Conservation (phyloP, 37 sponge, comb jelly and placozoan genomes). For the Hormiphora californensis region DNA sequence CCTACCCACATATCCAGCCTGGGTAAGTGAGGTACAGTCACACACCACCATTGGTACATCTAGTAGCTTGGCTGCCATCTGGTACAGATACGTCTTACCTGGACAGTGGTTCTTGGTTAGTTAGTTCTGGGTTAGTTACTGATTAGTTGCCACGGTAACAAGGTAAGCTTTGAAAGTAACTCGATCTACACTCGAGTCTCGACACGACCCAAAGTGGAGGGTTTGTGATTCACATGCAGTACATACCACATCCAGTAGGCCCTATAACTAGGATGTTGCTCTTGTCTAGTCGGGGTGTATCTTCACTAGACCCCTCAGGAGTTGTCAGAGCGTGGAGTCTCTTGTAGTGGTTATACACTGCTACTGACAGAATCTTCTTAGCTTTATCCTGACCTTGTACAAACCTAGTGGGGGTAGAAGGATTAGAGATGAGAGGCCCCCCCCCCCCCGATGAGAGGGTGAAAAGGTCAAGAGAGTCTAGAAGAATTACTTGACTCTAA, state of each 20-base stretch:
- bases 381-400: conserved; percentile 76
- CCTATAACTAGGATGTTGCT: conserved; percentile 95
- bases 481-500: too few species aligned
- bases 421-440: background rate
- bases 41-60: conserved; percentile 96
- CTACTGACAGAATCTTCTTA: conserved; percentile 94
- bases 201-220: too few species aligned
- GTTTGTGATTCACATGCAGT: too few species aligned
- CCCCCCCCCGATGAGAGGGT: too few species aligned
- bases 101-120: too few species aligned
- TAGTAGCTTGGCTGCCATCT: conserved; percentile 78
- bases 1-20: conserved; percentile 94
- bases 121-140: too few species aligned
- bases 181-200: too few species aligned
- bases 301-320: background rate
- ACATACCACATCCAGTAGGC: conserved; percentile 94
- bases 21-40: conserved; percentile 99
- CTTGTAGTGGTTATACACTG: conserved; percentile 99
- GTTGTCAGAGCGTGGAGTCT: conserved; percentile 55
- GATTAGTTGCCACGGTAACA: too few species aligned
- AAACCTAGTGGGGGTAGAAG: background rate
- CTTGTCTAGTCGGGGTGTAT: conserved; percentile 69
- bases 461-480: too few species aligned
- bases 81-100: conserved; percentile 91
- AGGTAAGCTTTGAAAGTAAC: too few species aligned